Evolutionary conservation across 1,140 invertebrate genomes (phyloP), one percentile per base, ranked within the genome.

Genomic region (Penaeus vannamei): DNA sequence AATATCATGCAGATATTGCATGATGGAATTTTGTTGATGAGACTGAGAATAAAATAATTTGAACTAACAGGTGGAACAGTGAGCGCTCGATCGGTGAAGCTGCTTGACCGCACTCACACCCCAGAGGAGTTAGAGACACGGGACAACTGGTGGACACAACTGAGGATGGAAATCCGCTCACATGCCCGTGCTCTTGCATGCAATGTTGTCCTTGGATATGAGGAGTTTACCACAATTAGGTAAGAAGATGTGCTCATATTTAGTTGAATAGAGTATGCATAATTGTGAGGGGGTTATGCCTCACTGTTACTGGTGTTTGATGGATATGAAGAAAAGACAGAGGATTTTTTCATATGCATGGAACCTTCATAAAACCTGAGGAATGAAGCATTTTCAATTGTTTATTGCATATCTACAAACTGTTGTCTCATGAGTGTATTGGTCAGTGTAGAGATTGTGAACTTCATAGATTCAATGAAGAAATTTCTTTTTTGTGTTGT

Each of bases 81-180:
- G 14, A 96, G 95, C 91, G 96, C 96, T 0, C 94, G 96, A 89
- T 97, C 97, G 60, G 97, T 98, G 0, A 98, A 98, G 93, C 93
- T 98, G 26, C 93, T 98, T 1, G 97, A 97, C 92, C 94, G 96
- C 89, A 97, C 97, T 66, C 93, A 94, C 86, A 96, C 96, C 93
- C 93, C 95, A 87, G 97, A 98, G 93, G 98, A 98, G 92, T 96
- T 97, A 1, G 97, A 98, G 92, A 96, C 97, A 1, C 94, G 98
- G 62, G 98, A 98, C 92, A 95, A 95, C 14, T 99, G 98, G 98
- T 99, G 98, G 98, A 98, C 96, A 0, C 98, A 99, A 94, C 94
- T 99, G 20, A 94, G 98, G 72, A 98, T 98, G 93, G 98, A 99
- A 95, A 96, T 99, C 86, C 94, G 98, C 4, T 97, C 97, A 12